phyloP scores from a whole-genome alignment of 2,888 invertebrate species.

The Entomobrya multifasciata region DNA sequence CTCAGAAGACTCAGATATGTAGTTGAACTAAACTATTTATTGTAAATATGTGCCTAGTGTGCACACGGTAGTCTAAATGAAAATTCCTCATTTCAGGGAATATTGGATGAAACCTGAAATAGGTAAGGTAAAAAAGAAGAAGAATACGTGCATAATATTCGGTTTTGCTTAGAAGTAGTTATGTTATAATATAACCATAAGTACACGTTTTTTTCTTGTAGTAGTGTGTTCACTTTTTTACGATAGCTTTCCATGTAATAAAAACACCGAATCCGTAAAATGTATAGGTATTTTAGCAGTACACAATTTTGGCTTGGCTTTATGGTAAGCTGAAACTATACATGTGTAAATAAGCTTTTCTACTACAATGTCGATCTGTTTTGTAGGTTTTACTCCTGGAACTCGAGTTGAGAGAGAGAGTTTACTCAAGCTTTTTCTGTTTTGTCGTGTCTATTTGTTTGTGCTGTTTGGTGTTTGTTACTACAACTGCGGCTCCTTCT shows the following conservation, averaged over 20 bases:
- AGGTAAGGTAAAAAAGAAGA: neutral
- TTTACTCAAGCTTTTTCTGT: conserved; percentile 28
- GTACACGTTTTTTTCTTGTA: no score
- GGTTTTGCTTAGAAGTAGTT: conserved; percentile 39
- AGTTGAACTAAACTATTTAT: neutral
- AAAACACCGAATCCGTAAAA: no score
- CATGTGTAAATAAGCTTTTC: neutral
- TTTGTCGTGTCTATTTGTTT: conserved; percentile 29
- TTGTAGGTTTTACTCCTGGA: conserved; percentile 44
- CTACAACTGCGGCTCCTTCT: neutral
- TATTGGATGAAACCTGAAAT: conserved; percentile 20
- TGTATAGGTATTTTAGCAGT: no score
- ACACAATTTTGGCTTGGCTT: no score
- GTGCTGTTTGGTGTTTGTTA: no score
- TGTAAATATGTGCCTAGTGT: neutral
- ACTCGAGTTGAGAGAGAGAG: no score
- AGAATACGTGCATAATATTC: neutral
- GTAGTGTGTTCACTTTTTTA: no score
- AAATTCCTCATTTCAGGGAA: conserved; percentile 37
- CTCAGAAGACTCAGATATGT: neutral
- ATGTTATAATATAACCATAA: no score
- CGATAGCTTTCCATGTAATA: no score
- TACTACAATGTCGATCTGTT: conserved; percentile 25
- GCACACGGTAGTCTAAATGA: conserved; percentile 38
- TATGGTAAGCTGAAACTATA: conserved; percentile 33